Base-by-base conservation (phyloP, 2,797 vertebrate genomes). In the Adrianichthys oophorus region DNA sequence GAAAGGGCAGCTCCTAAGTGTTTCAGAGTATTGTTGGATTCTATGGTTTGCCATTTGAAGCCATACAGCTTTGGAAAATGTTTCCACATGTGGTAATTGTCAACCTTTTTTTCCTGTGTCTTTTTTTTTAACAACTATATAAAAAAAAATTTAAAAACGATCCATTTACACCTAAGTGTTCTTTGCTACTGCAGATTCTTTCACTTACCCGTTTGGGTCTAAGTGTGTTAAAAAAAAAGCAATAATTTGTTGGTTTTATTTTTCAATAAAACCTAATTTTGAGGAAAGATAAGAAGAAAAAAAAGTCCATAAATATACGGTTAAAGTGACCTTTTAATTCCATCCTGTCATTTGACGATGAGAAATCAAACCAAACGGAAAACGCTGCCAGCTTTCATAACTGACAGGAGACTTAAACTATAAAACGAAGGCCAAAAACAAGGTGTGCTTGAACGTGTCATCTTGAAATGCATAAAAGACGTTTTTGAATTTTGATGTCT, bases 11-110 rank as follows among this genome's bases (percentile, higher is more conserved):
- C 84, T 79, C 80, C 83, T 85, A 86, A 87, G 85, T 74, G 78
- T 86, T 90, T 82, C 80, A 60, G 75, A 83, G 80, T 79, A 82
- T 84, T 82, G 88, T 83, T 72, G 74, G 84, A 86, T 87, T 87
- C 82, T 64, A 65, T 7, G 62, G 72, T 85, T 85, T 74, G 73
- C 77, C 84, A 85, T 90, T 85, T 89, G 85, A 90, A 90, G 86
- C 82, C 15, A 50, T 15, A 69, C 56, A 26, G 71, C 79, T 80
- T 64, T 48, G 71, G 57, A 88, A 90, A 89, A 85, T 23, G 72
- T 78, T 90, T 88, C 87, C 88, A 91, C 84, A 79, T 90, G 88
- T 88, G 74, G 69, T 65, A 88, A 83, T 83, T 72, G 70, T 76
- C 81, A 62, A 79, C 61, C 77, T 73, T 80, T 73, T 63, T 49